Conservation (phyloP, 2,888 invertebrate genomes). For the Pasiphila rectangulata region DNA sequence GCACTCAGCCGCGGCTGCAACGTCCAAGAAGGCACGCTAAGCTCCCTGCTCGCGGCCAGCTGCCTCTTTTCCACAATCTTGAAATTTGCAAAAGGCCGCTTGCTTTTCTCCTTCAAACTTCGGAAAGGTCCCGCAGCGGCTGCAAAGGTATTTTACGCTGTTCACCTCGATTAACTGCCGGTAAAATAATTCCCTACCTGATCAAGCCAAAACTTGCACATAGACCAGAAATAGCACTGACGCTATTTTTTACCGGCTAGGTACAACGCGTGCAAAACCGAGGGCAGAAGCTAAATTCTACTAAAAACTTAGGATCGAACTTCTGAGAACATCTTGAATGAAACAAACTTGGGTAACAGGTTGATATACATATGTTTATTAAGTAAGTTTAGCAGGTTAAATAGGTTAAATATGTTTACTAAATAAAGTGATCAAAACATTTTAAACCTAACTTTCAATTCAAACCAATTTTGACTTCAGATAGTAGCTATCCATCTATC, state of each 20-base stretch:
- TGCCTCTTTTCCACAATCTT: constrained; percentile 41
- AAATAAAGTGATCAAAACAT: neutral
- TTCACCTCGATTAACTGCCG: constrained; percentile 55
- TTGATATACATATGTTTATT: no score
- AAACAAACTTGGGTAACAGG: no score
- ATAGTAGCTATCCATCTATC: no score
- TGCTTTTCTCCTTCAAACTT: constrained; percentile 45
- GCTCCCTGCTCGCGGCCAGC: constrained; percentile 33
- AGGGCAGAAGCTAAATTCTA: no score
- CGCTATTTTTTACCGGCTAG: no score
- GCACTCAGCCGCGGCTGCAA: constrained; percentile 40
- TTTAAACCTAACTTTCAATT: constrained; percentile 3
- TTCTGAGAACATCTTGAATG: no score
- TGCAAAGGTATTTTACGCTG: constrained; percentile 65
- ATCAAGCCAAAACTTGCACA: neutral
- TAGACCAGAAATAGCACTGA: neutral
- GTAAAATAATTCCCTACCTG: constrained; percentile 22
- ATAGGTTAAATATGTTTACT: neutral
- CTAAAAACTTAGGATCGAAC: no score
- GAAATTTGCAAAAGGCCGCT: constrained; percentile 36
- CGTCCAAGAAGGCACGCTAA: constrained; percentile 28
- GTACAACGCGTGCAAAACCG: no score
- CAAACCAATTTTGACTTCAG: no score
- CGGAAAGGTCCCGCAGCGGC: constrained; percentile 52
- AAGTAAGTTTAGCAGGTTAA: no score